Percentiles rank a stretch among this genome's conserved stretches.
These are phyloP conservation scores for Ametastegia equiseti DNA, from an alignment of 2,888 invertebrate genomes.

Conservation along the genomic window DNA sequence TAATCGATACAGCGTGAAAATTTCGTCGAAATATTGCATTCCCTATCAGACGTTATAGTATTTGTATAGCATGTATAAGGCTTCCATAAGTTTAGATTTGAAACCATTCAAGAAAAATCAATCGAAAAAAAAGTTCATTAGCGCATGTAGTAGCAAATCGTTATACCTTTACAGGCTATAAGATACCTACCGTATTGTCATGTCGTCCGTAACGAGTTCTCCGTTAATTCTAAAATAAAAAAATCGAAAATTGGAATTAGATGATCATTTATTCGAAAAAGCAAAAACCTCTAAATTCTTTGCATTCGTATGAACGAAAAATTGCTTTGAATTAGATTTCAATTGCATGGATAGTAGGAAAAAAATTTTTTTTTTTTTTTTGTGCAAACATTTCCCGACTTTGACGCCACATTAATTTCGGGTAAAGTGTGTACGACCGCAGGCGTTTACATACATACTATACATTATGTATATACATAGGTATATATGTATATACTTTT, in stretches of 20 bases:
- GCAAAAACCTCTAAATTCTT: not conserved
- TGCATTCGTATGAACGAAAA: too few species aligned
- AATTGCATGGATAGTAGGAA: not conserved
- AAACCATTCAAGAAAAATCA: constrained; percentile 40
- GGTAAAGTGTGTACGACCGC: too few species aligned
- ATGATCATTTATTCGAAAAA: not conserved
- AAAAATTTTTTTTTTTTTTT: not conserved
- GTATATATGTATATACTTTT: too few species aligned
- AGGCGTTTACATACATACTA: too few species aligned
- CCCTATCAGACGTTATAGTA: not conserved
- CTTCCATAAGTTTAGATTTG: constrained; percentile 35
- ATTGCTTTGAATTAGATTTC: not conserved
- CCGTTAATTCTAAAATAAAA: not conserved
- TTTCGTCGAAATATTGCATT: not conserved
- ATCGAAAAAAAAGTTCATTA: constrained; percentile 35
- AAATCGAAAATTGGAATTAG: not conserved
- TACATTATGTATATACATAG: too few species aligned
- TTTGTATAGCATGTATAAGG: not conserved
- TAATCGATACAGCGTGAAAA: not conserved
- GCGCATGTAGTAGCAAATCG: not conserved
- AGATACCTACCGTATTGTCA: too few species aligned
- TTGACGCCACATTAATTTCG: not conserved
- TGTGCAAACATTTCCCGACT: not conserved
- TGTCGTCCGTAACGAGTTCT: too few species aligned
- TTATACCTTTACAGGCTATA: too few species aligned